These are phyloP conservation scores for Hystrix brachyura DNA, from an alignment of 2,113 vertebrate species.

Conservation along the genomic window DNA sequence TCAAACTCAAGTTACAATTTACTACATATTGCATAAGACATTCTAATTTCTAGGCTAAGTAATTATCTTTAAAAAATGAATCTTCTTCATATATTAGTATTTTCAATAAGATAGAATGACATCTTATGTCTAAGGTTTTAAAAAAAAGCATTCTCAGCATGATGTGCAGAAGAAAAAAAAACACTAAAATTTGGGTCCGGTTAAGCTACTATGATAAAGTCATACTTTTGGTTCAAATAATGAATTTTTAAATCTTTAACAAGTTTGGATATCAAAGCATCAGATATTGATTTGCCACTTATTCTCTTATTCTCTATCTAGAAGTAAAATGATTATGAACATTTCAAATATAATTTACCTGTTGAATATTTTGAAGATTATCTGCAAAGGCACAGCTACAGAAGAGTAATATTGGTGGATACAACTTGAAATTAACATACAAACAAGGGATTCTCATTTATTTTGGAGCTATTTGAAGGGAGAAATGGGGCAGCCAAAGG, in stretches of 20 bases:
- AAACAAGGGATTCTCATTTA: neutral
- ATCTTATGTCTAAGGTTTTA: neutral
- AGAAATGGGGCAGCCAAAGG: constrained; percentile 8
- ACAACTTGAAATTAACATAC: neutral
- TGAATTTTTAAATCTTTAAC: constrained; percentile 22
- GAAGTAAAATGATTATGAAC: neutral
- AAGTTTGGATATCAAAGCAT: neutral
- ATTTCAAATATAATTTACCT: neutral
- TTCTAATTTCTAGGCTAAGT: neutral
- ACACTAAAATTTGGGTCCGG: constrained; percentile 18
- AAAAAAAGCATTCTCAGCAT: constrained; percentile 7
- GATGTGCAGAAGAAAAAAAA: neutral
- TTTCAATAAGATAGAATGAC: constrained; percentile 14
- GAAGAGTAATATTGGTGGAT: neutral
- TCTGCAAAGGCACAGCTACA: neutral
- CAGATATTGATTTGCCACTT: neutral
- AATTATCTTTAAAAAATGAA: neutral
- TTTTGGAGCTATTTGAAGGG: constrained; percentile 63
- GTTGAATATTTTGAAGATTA: constrained; percentile 38
- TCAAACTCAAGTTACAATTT: neutral
- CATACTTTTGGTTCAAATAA: neutral
- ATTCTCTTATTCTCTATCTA: neutral
- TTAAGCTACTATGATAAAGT: neutral
- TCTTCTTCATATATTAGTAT: neutral
- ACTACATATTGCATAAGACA: neutral